Evolutionary conservation across 2,888 invertebrate species (phyloP), one percentile per base, ranked within the genome.

Genomic region (Oscheius sp.): DNA sequence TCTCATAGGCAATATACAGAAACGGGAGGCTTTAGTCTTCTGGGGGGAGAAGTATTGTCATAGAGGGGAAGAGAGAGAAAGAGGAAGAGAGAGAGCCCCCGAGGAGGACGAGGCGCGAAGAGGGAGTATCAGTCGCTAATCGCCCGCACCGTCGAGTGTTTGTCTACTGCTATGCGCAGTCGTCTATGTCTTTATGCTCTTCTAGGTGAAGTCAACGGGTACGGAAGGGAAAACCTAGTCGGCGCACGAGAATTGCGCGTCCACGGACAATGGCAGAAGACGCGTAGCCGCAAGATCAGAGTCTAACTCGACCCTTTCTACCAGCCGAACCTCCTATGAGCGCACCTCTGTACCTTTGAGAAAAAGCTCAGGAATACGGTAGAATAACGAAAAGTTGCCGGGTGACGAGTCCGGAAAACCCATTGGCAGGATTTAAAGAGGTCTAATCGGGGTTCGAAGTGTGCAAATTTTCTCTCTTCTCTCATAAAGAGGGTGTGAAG

Each of bases 121-220:
- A 21, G 43, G 52, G 52, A 49, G 66, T 66, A 66, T 66, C 66
- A 66, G 66, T 66, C 66, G 66, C 66, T 66, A 66, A 66, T 66
- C 66, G 66, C 66, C 12, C 45, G 21, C 61, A 61, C 66, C 16
- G 52, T 66, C 66, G 66, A 66, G 66, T 66, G 66, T 66, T n/a
- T 61, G 25, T 66, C 43, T 63, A 63, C 63, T 63, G 63, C 49
- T 16, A 5, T n/a, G 18, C 49, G 55, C 23, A 13, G 3, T 23
- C 25, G 2, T 13, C 25, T 23, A 6, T 35, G 35, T 35, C 35
- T 35, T 35, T 35, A 3, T 35, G 9, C 35, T 35, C 35, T 35
- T 35, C 35, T 35, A n/a, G n/a, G n/a, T n/a, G n/a, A n/a, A n/a
- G n/a, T n/a, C n/a, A n/a, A n/a, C n/a, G n/a, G n/a, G n/a, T n/a